Conservation (phyloP, 2,888 invertebrate species). For the Onthophagus sagittarius region DNA sequence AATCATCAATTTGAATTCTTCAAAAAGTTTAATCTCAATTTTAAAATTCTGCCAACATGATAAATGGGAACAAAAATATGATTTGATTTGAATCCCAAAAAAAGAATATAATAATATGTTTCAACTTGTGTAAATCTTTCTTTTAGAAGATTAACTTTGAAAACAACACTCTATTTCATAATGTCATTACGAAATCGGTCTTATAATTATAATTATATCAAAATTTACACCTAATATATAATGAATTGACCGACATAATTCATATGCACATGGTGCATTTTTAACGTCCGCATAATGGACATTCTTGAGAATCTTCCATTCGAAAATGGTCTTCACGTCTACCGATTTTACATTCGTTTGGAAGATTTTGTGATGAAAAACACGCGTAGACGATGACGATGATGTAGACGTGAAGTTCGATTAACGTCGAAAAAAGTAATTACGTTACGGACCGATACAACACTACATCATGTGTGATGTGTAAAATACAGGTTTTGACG, state of each 20-base stretch:
- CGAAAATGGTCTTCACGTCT: background rate
- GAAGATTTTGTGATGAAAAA: conserved; percentile 11
- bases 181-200: no score
- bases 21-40: no score
- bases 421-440: conserved; percentile 34
- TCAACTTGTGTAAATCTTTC: no score
- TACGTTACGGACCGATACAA: conserved; percentile 38
- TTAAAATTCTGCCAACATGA: no score
- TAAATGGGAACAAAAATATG: no score
- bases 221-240: conserved; percentile 40
- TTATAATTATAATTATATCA: conserved; percentile 35
- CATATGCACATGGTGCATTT: conserved; percentile 16
- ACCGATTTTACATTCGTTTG: background rate
- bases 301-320: conserved; percentile 25
- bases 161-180: no score
- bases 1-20: no score
- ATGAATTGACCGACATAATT: conserved; percentile 35
- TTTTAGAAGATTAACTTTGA: no score
- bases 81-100: no score
- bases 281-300: conserved; percentile 1
- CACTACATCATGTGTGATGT: conserved; percentile 47
- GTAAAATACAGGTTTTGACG: conserved; percentile 41
- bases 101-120: no score
- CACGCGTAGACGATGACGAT: conserved; percentile 19
- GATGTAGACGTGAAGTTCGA: conserved; percentile 24